A percentile compares a stretch with the other conserved stretches of the same genome.
Evolutionary conservation across 1,140 invertebrate genomes (phyloP).

Genomic region (Lucilia sericata): DNA sequence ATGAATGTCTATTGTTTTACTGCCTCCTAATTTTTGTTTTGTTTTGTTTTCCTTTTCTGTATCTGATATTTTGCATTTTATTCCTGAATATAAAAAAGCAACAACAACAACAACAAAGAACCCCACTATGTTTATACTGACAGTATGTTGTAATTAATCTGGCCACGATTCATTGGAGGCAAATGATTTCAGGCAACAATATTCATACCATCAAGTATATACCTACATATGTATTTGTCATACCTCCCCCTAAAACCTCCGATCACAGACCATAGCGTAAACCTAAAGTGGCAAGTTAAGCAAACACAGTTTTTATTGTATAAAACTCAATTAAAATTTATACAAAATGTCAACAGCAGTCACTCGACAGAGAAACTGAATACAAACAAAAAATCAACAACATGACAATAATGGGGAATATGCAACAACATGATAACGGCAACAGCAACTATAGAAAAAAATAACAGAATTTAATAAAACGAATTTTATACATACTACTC

Average conservation of each 20-base stretch:
- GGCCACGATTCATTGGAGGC: conserved; percentile 37
- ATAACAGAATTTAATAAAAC: background rate
- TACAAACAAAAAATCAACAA: background rate
- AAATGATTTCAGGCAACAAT: conserved; percentile 24
- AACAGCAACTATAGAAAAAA: background rate
- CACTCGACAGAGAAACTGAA: conserved; percentile 17
- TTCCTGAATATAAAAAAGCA: background rate
- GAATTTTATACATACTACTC: background rate
- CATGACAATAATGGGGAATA: background rate
- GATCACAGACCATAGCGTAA: background rate
- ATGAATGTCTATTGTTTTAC: background rate
- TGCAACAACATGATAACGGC: background rate
- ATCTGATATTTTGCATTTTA: conserved; percentile 6
- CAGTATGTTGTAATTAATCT: conserved; percentile 40
- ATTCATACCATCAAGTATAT: background rate
- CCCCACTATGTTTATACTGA: background rate
- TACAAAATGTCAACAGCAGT: conserved; percentile 39
- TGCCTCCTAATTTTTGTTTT: background rate
- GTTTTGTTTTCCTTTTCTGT: background rate
- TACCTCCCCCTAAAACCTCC: too few species aligned
- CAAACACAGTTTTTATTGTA: conserved; percentile 42
- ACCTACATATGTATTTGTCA: background rate
- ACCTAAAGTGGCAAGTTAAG: conserved; percentile 41
- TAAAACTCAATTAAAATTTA: conserved; percentile 42
- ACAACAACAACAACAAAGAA: background rate